Evolutionary conservation across 2,113 vertebrate genomes (phyloP).

Genomic region (Oncorhynchus clarkii): DNA sequence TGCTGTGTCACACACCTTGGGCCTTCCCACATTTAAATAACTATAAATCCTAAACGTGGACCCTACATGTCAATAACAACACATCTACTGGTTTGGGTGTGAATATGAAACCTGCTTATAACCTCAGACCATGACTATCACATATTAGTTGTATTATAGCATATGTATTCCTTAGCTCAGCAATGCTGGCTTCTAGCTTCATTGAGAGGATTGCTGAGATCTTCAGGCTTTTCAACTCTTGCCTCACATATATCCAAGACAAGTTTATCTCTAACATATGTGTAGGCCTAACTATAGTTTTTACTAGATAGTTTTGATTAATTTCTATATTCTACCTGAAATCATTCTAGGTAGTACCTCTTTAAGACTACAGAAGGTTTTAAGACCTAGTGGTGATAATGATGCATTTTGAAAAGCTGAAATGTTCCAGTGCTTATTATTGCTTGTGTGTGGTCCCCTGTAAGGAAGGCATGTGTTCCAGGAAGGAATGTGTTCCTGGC

Average conservation of each 20-base stretch:
- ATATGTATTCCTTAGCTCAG: background rate
- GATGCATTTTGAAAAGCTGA: slow-evolving; percentile 24
- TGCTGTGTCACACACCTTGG: too few relatives aligned
- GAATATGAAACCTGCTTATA: too few relatives aligned
- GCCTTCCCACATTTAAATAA: background rate
- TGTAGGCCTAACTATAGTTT: background rate
- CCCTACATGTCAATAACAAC: background rate
- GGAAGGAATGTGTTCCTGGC: slow-evolving; percentile 24
- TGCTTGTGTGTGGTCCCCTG: slow-evolving; percentile 39
- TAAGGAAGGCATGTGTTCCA: slow-evolving; percentile 52
- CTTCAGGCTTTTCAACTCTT: background rate
- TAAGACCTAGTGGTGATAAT: background rate
- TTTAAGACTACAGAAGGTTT: background rate
- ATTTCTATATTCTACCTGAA: background rate
- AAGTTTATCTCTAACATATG: background rate
- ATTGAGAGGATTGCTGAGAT: background rate
- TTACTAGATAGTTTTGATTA: slow-evolving; percentile 1
- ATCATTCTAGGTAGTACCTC: slow-evolving; percentile 13
- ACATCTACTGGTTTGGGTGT: too few relatives aligned
- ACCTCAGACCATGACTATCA: too few relatives aligned
- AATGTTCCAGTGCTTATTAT: slow-evolving; percentile 31
- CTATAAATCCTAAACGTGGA: background rate
- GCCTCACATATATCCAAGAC: background rate
- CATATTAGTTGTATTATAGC: background rate
- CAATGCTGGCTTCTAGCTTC: background rate